Evolutionary conservation across 2,113 vertebrate species (phyloP), one percentile per base, ranked within the genome.

Genomic region (Oplegnathus fasciatus): DNA sequence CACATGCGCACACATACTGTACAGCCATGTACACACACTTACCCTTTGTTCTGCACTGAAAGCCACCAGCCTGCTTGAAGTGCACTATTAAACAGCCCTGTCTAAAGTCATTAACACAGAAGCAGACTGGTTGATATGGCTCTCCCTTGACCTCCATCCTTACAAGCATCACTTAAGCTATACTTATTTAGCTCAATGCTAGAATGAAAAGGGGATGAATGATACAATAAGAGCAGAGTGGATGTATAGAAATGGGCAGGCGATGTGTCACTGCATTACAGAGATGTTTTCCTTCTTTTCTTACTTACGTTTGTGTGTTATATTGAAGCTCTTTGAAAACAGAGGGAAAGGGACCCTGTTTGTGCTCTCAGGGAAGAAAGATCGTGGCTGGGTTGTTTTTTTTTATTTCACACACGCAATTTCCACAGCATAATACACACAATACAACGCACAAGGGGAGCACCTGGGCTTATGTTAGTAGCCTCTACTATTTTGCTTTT

Each of bases 221-320:
- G 92, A 93, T 91, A 85, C 93, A 94, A 92, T 91, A 90, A 94
- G 91, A 14, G 91, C 86, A 90, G 89, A 76, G 87, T 88, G 88
- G 87, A 94, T 91, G 91, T 91, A 92, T 93, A 90, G 75, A 34
- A 64, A 75, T 28, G 79, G 58, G 3, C 15, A 32, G n/a, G n/a
- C n/a, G 1, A 30, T 46, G 26, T 61, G 55, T 46, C 18, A 32
- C 17, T 46, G 40, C 2, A 0, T 60, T 46, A 58, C 34, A 26
- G 4, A 26, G 34, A 55, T 0, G 32, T 28, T 9, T 58, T 42
- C 37, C 42, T 57, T 52, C 9, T 50, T 34, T 40, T 15, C 30
- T 54, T 7, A 58, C 10, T 57, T 26, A 24, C 26, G 15, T 28
- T 13, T 57, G 55, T 58, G 26, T 58, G n/a, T 28, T 58, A 6